Percentiles rank a stretch among this genome's conserved stretches.
Evolutionary conservation across 1,140 invertebrate species (phyloP).

Genomic region (Musca vetustissima): DNA sequence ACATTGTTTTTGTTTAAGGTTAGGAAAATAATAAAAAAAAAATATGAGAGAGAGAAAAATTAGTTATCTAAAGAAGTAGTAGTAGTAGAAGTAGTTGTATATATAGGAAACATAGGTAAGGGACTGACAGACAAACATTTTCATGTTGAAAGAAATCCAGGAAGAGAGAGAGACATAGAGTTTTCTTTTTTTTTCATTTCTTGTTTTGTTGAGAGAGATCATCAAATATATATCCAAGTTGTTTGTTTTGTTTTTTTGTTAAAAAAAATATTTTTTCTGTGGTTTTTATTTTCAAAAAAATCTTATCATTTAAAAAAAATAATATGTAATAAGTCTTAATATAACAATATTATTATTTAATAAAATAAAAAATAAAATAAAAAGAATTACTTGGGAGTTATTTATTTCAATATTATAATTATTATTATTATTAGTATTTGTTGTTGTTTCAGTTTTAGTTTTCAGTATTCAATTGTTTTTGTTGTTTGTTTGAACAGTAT

Average conservation of each 20-base stretch:
- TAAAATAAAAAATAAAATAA: background rate
- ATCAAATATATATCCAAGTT: slow-evolving; percentile 2
- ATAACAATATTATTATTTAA: no score
- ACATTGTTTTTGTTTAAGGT: no score
- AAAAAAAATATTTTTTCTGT: background rate
- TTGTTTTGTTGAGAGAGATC: no score
- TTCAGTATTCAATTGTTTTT: background rate
- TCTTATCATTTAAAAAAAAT: slow-evolving; percentile 13
- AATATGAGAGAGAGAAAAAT: no score
- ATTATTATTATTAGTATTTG: background rate
- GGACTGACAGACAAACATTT: no score
- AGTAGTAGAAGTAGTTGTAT: no score
- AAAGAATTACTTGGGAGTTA: slow-evolving; percentile 11
- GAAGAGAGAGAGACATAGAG: no score
- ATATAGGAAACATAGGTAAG: no score
- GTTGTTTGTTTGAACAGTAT: slow-evolving; percentile 1
- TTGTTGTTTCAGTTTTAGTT: background rate
- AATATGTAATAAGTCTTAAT: slow-evolving; percentile 14
- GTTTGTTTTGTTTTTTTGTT: slow-evolving; percentile 2
- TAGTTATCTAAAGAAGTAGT: no score
- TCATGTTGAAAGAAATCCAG: no score
- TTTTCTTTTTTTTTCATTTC: no score
- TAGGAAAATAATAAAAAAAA: no score
- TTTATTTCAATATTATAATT: background rate
- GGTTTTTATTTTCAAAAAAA: slow-evolving; percentile 18